Base-by-base conservation (phyloP, 2,888 invertebrate genomes). In the Heteromyza rotundicornis region DNA sequence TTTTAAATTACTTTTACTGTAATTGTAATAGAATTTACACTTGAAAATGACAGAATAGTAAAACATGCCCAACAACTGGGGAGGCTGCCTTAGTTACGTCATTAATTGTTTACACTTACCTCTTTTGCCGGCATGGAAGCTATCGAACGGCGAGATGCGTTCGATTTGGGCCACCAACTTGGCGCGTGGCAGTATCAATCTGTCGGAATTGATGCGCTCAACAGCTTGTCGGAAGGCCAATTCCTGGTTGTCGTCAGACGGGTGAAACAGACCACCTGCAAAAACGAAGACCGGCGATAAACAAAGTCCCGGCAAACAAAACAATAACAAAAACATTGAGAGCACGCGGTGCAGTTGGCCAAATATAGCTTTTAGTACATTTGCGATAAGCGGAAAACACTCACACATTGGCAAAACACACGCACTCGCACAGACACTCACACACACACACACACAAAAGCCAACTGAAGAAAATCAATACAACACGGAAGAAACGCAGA, bases 181-280 rank as follows among this genome's bases (percentile, higher is more conserved):
- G n/a, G 95, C 94, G 76, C 94, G 86, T 23, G 93, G 92, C 74
- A 95, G 84, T 73, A 95, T 90, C 57, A 90, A 87, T 66, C 92
- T 86, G 82, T 94, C 94, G 35, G 90, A 88, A 84, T 95, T 96
- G 77, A 95, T 94, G 79, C 92, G 89, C 77, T 95, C 94, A 59
- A 96, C 94, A 1, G 96, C 96, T 84, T 95, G 94, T 63, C 92
- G 89, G 83, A 97, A 96, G 47, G 96, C 95, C 62, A 94, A 88
- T 83, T 95, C 95, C 82, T 94, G 94, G 76, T 92, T 90, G 80
- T 92, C 91, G 81, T 94, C 93, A 63, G 90, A 89, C 14, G 92
- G 92, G 84, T 95, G 94, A 82, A 95, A 95, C 57, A 95, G 86
- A 49, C 94, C 95, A 82, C 95, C 95, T 95, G 70, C 24, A 51